Evolutionary conservation across 2,113 vertebrate species (phyloP), one percentile per base, ranked within the genome.

Genomic region (Albula glossodonta): DNA sequence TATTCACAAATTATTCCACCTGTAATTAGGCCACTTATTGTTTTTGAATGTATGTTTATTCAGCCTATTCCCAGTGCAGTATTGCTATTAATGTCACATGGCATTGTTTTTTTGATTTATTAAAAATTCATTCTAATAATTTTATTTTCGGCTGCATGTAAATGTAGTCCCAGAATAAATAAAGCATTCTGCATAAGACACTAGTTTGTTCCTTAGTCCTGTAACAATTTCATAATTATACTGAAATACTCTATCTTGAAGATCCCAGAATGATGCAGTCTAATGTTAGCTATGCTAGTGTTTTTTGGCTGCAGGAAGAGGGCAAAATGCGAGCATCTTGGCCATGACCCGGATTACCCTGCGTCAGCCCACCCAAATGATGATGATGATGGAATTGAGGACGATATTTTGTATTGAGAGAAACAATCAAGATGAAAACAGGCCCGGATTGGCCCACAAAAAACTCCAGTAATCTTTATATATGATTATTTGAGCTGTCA

Each of bases 311-410:
- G 79, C 66, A 56, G 51, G 87, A 50, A 77, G 60, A 81, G 87
- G 87, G 87, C 52, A 89, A 83, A 84, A 88, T 77, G 84, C 57
- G 70, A 86, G 84, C 78, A 89, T 90, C 77, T 88, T 90, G 86
- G 84, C 83, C 86, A 66, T 90, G 91, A 90, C 86, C 88, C 56
- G 83, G 79, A 88, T 88, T 86, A 83, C 79, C 48, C n/a, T 22
- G 66, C 84, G 78, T 85, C 82, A 86, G 66, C 79, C 81, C 79
- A 31, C 80, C 66, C 49, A 31, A 87, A 70, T 86, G 60, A 82
- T 50, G 9, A 89, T 41, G 25, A 80, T 63, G 15, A 51, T 53
- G 31, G 48, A 83, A 83, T 41, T 78, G 83, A 56, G 80, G 70
- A 48, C 79, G 9, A 56, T 12, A 11, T 10, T 86, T 3, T 51